Percentiles rank a stretch among this genome's conserved stretches.
Conservation (phyloP, 2,797 vertebrate species). For the Muscicapa striata region DNA sequence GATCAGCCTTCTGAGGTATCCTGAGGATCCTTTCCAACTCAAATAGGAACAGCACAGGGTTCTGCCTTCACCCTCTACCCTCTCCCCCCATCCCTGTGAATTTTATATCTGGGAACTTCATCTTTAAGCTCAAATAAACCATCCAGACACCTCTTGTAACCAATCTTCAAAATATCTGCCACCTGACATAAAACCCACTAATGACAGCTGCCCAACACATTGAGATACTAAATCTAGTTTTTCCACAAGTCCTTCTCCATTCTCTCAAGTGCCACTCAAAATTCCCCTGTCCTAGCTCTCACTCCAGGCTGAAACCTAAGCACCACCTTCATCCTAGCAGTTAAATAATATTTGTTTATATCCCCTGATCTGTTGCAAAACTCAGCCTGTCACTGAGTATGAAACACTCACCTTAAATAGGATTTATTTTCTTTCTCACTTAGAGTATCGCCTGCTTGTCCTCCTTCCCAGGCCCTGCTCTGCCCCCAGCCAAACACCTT, state of each 20-base stretch:
- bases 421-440: not conserved
- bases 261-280: not conserved
- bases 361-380: not conserved
- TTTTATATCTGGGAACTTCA: not conserved
- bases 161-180: not conserved
- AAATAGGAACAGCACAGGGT: not conserved
- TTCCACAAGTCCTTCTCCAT: not conserved
- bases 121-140: not conserved
- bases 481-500: not conserved
- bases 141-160: not conserved
- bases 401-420: not conserved
- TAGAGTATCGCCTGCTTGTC: not conserved
- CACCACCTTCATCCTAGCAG: not conserved
- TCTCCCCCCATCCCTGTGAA: accelerated
- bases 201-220: not conserved
- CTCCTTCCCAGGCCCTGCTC: not conserved
- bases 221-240: not conserved
- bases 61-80: not conserved
- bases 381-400: not conserved
- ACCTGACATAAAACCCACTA: not conserved
- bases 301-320: not conserved
- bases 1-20: not conserved
- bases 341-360: not conserved
- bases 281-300: not conserved
- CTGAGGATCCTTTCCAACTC: not conserved